A percentile compares a stretch with the other conserved stretches of the same genome.
Conservation (phyloP, 2,888 invertebrate species). For the Nomada fabriciana region DNA sequence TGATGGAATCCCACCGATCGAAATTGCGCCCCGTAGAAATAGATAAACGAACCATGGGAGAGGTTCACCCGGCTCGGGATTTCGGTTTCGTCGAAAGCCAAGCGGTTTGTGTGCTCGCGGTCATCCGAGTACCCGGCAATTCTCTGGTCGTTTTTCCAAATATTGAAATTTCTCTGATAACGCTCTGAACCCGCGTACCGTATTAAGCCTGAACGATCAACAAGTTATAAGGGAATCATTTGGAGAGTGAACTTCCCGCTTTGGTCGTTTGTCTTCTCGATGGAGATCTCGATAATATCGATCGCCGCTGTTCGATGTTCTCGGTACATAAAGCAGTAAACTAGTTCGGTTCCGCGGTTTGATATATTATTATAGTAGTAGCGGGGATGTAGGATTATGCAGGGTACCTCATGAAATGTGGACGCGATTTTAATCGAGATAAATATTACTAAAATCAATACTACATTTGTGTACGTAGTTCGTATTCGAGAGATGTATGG, state of each 20-base stretch:
- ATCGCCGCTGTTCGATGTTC: conserved; percentile 2
- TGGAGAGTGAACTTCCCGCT: conserved; percentile 11
- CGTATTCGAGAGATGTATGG: too few species aligned
- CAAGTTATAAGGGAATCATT: conserved; percentile 25
- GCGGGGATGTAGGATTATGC: not conserved
- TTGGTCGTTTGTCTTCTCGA: not conserved
- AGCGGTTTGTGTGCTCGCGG: conserved; percentile 12
- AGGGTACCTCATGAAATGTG: too few species aligned
- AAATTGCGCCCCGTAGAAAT: conserved; percentile 12
- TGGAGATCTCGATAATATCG: conserved; percentile 8
- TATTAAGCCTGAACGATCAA: conserved; percentile 24
- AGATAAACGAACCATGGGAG: conserved; percentile 40
- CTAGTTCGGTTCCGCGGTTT: not conserved
- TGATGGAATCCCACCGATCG: conserved; percentile 8
- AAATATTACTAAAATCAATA: too few species aligned
- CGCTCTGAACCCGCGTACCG: too few species aligned
- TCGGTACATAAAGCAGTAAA: not conserved
- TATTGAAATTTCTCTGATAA: conserved; percentile 45
- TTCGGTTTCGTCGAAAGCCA: conserved; percentile 1
- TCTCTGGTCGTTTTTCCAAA: conserved; percentile 30
- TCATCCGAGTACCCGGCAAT: not conserved
- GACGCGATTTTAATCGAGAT: too few species aligned
- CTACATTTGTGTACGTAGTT: too few species aligned
- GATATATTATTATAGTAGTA: not conserved
- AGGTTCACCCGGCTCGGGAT: not conserved